A percentile compares a stretch with the other conserved stretches of the same genome.
phyloP scores from a whole-genome alignment of 2,797 vertebrate genomes.

The Syngnathus acus region DNA sequence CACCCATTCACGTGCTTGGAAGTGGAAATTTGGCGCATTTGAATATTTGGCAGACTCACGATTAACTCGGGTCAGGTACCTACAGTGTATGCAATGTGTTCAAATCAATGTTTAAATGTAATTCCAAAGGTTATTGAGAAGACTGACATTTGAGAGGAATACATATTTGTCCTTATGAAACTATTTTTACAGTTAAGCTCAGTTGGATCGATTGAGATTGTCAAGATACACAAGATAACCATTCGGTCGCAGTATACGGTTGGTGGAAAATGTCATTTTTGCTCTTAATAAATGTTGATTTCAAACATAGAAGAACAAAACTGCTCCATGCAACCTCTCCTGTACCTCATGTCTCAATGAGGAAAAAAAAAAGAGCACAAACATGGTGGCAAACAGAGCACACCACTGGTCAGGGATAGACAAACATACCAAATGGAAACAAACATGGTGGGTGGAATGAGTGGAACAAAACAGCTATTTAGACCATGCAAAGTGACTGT shows the following conservation, averaged over 20 bases:
- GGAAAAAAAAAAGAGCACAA: too few relatives aligned
- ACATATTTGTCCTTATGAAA: background rate
- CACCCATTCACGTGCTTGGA: background rate
- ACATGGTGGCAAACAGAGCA: background rate
- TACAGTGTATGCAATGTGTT: background rate
- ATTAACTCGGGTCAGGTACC: background rate
- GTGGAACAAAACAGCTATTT: too few relatives aligned
- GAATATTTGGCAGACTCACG: background rate
- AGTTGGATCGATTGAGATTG: background rate
- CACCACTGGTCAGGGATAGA: background rate
- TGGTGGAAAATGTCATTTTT: background rate
- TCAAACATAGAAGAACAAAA: background rate
- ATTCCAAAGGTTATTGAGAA: background rate
- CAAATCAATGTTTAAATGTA: background rate
- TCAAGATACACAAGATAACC: background rate
- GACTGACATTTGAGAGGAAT: background rate
- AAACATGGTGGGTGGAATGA: background rate
- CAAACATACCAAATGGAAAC: background rate
- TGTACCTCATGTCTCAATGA: background rate
- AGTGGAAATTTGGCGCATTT: background rate
- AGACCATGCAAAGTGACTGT: too few relatives aligned
- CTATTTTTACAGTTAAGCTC: background rate
- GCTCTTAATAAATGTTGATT: too few relatives aligned
- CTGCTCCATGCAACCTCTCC: background rate
- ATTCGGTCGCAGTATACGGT: background rate